phyloP scores from a whole-genome alignment of 2,888 invertebrate species.

The Dromius quadrimaculatus region DNA sequence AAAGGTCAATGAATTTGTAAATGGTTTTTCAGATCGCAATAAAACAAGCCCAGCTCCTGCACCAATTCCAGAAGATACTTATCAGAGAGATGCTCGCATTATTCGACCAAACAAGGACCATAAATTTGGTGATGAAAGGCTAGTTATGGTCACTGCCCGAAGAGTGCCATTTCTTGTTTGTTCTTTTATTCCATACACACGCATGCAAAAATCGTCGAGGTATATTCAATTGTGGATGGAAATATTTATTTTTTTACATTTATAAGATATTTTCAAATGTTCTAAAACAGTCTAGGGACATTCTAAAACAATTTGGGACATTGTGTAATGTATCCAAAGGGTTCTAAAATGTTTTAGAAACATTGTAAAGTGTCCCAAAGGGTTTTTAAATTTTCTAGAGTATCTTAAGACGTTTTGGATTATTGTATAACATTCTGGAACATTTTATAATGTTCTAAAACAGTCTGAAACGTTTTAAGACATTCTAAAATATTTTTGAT shows the following conservation, averaged over 20 bases:
- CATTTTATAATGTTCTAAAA: not conserved
- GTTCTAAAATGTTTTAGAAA: no score
- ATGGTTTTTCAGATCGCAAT: constrained; percentile 55
- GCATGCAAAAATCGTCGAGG: constrained; percentile 59
- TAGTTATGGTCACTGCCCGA: constrained; percentile 83
- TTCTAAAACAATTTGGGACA: no score
- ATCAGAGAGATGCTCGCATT: constrained; percentile 69
- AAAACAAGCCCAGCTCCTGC: constrained; percentile 63
- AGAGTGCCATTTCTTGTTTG: constrained; percentile 88
- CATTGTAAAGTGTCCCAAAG: no score
- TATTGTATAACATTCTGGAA: not conserved
- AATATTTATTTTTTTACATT: not conserved
- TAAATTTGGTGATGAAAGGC: constrained; percentile 82
- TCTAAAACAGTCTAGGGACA: not conserved
- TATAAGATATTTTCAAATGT: not conserved
- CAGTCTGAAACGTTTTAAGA: no score
- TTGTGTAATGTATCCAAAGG: no score
- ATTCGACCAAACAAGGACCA: constrained; percentile 74
- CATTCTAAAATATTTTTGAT: no score
- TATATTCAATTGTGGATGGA: constrained; percentile 4
- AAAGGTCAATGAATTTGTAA: constrained; percentile 25
- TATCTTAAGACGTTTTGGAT: no score
- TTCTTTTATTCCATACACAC: constrained; percentile 87
- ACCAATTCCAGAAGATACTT: constrained; percentile 70
- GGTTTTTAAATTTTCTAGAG: no score